phyloP scores from a whole-genome alignment of 2,888 invertebrate species.

The Malachius bipustulatus region DNA sequence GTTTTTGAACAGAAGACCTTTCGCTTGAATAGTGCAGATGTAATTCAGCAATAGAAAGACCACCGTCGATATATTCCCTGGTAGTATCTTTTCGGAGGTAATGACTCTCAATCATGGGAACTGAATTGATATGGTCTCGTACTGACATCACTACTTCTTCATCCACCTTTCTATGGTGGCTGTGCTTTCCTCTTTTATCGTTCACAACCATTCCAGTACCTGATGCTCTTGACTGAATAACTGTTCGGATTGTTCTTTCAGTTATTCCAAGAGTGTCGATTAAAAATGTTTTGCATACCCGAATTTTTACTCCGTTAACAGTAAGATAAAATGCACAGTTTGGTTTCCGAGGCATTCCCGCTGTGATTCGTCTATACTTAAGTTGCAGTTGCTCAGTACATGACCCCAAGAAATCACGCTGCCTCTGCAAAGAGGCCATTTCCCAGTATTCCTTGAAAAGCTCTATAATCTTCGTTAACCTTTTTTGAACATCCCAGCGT shows the following conservation, averaged over 20 bases:
- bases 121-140: conserved; percentile 24
- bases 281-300: conserved; percentile 20
- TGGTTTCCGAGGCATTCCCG: too few species aligned
- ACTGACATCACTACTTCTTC: conserved; percentile 21
- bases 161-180: conserved; percentile 20
- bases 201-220: conserved; percentile 18
- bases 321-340: conserved; percentile 12
- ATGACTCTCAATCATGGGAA: conserved; percentile 24
- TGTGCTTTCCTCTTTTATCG: conserved; percentile 24
- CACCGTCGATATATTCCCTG: conserved; percentile 22
- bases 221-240: conserved; percentile 16
- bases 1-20: conserved; percentile 18
- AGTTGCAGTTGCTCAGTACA: conserved; percentile 11
- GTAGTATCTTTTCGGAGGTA: conserved; percentile 24
- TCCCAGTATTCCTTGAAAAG: conserved; percentile 13
- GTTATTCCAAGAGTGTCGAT: conserved; percentile 21
- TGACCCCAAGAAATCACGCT: conserved; percentile 13
- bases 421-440: conserved; percentile 12
- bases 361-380: conserved; percentile 8
- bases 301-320: conserved; percentile 9
- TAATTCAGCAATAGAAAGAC: conserved; percentile 18
- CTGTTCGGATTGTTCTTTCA: conserved; percentile 19
- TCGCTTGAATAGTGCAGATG: conserved; percentile 20
- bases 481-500: too few species aligned
- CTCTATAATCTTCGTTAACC: too few species aligned